Percentiles rank a stretch among this genome's conserved stretches.
These are phyloP conservation scores for Callyntrura sp. DNA, from an alignment of 2,888 invertebrate species.

Conservation along the genomic window DNA sequence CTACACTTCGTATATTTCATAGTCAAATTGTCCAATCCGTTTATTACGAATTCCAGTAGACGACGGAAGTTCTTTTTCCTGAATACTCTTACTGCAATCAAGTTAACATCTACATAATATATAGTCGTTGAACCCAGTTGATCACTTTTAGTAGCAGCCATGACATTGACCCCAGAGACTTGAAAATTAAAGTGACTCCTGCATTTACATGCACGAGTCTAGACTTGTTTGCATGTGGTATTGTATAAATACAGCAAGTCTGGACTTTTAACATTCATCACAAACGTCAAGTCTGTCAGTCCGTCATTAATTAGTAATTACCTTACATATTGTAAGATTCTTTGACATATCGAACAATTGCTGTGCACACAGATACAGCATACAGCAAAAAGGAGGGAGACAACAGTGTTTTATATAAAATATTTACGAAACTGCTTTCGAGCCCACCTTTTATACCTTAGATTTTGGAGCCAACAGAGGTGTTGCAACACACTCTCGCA, in stretches of 20 bases:
- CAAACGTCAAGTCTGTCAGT: neutral
- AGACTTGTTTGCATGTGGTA: too few relatives aligned
- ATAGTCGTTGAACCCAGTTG: neutral
- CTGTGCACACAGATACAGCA: neutral
- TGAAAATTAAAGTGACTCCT: slow-evolving; percentile 1
- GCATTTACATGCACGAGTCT: neutral
- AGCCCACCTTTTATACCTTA: too few relatives aligned
- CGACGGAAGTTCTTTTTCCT: too few relatives aligned
- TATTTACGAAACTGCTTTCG: too few relatives aligned
- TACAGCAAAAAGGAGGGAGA: too few relatives aligned
- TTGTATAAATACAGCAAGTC: neutral
- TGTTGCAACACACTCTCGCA: too few relatives aligned
- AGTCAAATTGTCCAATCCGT: too few relatives aligned
- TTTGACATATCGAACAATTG: neutral
- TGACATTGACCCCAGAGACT: neutral
- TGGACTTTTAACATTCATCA: neutral
- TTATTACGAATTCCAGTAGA: too few relatives aligned
- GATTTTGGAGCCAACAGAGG: too few relatives aligned
- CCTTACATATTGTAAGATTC: slow-evolving; percentile 4
- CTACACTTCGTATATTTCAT: too few relatives aligned
- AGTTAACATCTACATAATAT: neutral
- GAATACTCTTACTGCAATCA: neutral
- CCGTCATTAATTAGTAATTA: neutral
- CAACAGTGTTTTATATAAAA: too few relatives aligned
- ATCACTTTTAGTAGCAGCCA: neutral